These are phyloP conservation scores for Furcula furcula DNA, from an alignment of 2,888 invertebrate species.

Conservation along the genomic window DNA sequence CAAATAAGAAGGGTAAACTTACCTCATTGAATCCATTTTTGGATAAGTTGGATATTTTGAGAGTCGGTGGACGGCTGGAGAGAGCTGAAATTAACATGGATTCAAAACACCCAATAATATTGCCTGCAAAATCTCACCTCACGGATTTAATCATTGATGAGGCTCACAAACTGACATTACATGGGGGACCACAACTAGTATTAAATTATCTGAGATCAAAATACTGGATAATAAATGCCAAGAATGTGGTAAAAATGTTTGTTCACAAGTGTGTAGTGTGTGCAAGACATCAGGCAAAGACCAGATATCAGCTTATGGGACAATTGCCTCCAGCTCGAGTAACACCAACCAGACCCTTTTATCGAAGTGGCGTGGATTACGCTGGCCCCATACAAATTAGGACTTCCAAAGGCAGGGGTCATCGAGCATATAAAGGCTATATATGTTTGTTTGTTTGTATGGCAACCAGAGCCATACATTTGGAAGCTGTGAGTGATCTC, in stretches of 20 bases:
- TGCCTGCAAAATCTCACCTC: too few species aligned
- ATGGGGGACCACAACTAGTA: constrained; percentile 24
- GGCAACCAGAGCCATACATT: too few species aligned
- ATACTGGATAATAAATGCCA: constrained; percentile 17
- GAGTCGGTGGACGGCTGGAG: too few species aligned
- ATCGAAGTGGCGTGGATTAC: constrained; percentile 12
- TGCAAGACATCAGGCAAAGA: constrained; percentile 5
- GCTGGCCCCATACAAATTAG: too few species aligned
- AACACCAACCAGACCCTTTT: constrained; percentile 10
- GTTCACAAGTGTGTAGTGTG: constrained; percentile 13
- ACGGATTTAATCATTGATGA: constrained; percentile 22
- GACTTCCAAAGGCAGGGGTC: constrained; percentile 9
- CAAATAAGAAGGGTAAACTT: too few species aligned
- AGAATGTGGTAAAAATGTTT: constrained; percentile 4
- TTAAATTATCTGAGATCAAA: constrained; percentile 12
- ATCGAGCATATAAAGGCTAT: too few species aligned
- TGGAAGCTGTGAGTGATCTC: too few species aligned
- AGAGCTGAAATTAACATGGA: too few species aligned
- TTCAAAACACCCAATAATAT: too few species aligned
- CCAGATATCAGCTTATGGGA: constrained; percentile 15
- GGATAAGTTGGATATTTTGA: too few species aligned
- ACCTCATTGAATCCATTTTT: too few species aligned
- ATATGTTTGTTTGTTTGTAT: too few species aligned
- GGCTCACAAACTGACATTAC: constrained; percentile 20
- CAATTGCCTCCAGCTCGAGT: constrained; percentile 15